Evolutionary conservation across 2,113 vertebrate genomes (phyloP).

Genomic region (Chlamydotis undulata): DNA sequence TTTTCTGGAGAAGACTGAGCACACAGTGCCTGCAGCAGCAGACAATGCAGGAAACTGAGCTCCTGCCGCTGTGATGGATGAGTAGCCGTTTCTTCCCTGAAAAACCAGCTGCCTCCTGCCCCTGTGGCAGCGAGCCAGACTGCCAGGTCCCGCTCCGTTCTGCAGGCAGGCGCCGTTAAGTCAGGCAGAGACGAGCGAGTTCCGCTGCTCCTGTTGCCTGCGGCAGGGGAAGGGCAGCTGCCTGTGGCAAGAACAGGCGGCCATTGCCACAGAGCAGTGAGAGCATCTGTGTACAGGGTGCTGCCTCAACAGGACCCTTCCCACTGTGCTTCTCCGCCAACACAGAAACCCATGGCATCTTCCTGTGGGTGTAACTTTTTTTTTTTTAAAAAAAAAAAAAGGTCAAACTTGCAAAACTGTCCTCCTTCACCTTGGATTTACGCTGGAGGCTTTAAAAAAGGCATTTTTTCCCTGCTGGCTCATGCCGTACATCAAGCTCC

Average conservation of each 20-base stretch:
- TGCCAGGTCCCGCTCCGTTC: neutral
- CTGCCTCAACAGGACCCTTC: neutral
- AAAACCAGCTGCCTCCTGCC: neutral
- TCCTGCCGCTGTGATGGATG: neutral
- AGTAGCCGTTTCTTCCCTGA: neutral
- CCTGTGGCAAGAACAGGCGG: neutral
- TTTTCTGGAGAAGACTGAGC: neutral
- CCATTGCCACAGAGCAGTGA: rapidly evolving
- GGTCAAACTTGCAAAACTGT: neutral
- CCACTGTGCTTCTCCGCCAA: neutral
- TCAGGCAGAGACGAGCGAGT: neutral
- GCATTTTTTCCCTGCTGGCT: neutral
- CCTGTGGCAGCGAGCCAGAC: neutral
- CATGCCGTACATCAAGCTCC: rapidly evolving
- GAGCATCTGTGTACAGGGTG: neutral
- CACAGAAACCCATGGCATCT: rapidly evolving
- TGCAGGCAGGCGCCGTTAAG: neutral
- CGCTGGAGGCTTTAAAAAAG: neutral
- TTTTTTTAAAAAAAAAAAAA: no score
- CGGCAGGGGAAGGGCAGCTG: neutral
- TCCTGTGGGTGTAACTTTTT: no score
- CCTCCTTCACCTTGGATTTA: neutral
- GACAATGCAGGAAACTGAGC: neutral
- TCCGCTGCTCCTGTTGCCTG: neutral
- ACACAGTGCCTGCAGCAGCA: neutral